phyloP scores from a whole-genome alignment of 1,140 invertebrate genomes.

The Bombus turneri region DNA sequence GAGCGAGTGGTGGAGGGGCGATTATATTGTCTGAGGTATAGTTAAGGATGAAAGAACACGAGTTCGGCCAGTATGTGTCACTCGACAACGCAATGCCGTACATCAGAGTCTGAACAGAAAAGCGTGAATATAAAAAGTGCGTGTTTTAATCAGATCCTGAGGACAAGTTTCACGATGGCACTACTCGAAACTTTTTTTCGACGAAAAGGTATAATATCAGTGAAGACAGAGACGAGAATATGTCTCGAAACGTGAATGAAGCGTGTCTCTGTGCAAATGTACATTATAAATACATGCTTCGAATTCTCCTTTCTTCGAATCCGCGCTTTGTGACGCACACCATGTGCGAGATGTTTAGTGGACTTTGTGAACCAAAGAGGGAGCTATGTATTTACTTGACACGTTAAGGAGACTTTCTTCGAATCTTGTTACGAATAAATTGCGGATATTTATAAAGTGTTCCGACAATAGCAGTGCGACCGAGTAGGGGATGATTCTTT shows the following conservation, averaged over 20 bases:
- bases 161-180: conserved; percentile 6
- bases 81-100: conserved; percentile 20
- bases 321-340: background rate
- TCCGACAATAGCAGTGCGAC: too few species aligned
- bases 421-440: background rate
- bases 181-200: conserved; percentile 35
- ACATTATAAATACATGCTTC: background rate
- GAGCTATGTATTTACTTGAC: background rate
- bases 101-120: background rate
- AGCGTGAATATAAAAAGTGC: background rate
- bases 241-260: conserved; percentile 27
- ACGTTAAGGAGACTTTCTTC: background rate
- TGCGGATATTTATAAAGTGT: too few species aligned
- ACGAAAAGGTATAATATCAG: conserved; percentile 8
- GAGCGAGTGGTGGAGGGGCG: conserved; percentile 23
- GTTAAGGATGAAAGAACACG: conserved; percentile 37
- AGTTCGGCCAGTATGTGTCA: conserved; percentile 44
- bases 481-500: too few species aligned
- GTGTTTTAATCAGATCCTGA: conserved; percentile 6
- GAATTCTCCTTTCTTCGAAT: conserved; percentile 1
- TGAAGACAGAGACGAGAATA: background rate
- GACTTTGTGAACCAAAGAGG: background rate
- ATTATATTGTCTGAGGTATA: conserved; percentile 42
- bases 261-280: background rate
- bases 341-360: background rate